Evolutionary conservation across 2,888 invertebrate genomes (phyloP), one percentile per base, ranked within the genome.

Genomic region (Aromia moschata): DNA sequence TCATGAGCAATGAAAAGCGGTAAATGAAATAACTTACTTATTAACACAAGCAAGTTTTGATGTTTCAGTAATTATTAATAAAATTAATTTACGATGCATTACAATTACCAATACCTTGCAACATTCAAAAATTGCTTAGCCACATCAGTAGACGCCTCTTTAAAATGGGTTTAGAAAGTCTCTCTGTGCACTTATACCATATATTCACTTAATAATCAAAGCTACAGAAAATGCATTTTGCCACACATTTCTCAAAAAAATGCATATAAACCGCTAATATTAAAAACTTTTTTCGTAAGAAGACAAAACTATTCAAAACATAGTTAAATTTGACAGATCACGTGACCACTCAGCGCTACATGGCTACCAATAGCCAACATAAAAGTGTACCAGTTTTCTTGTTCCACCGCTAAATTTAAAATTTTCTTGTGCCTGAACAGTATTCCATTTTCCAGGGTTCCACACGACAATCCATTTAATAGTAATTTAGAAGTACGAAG

Each of bases 241-340:
- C 49, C 11, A 31, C 67, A 76, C 77, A 74, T 75, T 73, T 74
- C 15, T 69, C 68, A 36, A 69, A 60, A 68, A 70, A 69, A 30
- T 75, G 71, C 76, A 76, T 76, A 55, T 63, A 68, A 65, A 52
- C 38, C 56, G 15, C 18, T 62, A 65, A 57, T 41, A 47, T 53
- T 58, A 47, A 54, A 55, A 64, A 65, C 58, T 64, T 65, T 68
- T 63, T 41, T 60, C 62, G 67, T 68, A 64, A 58, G n/a, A 59
- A 68, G 61, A 70, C 64, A 70, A 74, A n/a, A 74, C 70, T 70
- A 73, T 76, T 77, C 74, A 76, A 77, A 77, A 75, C 74, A 71
- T 70, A 75, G 70, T 73, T 69, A 72, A 74, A 73, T 71, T 65
- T 74, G 72, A 74, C 74, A 72, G 69, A 60, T 75, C 72, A 74